Evolutionary conservation across 2,888 invertebrate species (phyloP).

Genomic region (Drosophila mulleri): DNA sequence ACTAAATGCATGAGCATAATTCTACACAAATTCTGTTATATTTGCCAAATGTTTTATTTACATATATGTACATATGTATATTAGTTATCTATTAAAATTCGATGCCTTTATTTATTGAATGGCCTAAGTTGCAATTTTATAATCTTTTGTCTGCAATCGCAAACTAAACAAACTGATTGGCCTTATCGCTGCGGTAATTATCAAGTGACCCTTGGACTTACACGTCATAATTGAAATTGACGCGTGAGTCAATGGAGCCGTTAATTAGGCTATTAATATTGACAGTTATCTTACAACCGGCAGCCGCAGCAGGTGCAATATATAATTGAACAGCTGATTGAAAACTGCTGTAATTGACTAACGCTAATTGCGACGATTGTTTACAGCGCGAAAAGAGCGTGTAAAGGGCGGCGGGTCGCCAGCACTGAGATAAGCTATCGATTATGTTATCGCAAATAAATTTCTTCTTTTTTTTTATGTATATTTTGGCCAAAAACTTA

Average conservation of each 20-base stretch:
- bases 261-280: conserved; percentile 20
- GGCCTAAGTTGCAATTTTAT: background rate
- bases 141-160: conserved; percentile 4
- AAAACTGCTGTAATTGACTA: conserved; percentile 25
- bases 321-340: conserved; percentile 30
- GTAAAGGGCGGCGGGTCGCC: background rate
- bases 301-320: background rate
- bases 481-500: conserved; percentile 31
- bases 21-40: no score
- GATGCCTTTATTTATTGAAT: background rate
- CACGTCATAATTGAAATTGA: conserved; percentile 49
- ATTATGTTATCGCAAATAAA: conserved; percentile 44
- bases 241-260: conserved; percentile 44
- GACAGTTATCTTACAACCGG: conserved; percentile 7
- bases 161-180: conserved; percentile 21
- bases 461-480: background rate
- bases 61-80: no score
- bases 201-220: conserved; percentile 46
- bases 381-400: conserved; percentile 2
- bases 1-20: no score
- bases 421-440: conserved; percentile 59
- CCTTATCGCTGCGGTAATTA: conserved; percentile 9
- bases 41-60: no score
- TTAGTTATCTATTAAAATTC: no score
- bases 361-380: conserved; percentile 20